Base-by-base conservation (phyloP, 2,113 vertebrate genomes). In the Aleadryas rufinucha region DNA sequence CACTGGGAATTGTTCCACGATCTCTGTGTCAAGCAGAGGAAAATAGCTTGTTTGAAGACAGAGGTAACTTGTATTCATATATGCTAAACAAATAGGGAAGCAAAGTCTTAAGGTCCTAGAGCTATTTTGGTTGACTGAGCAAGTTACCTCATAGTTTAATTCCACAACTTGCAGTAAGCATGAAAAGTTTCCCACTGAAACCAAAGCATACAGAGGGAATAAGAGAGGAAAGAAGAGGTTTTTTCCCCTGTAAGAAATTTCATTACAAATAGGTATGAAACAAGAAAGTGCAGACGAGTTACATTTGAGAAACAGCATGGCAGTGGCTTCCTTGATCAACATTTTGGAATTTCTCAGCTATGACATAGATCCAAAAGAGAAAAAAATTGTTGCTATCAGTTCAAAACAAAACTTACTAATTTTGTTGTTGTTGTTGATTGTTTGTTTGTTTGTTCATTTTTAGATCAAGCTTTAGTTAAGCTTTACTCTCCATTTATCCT, bases 221-320 rank as follows among this genome's bases (percentile, higher is more conserved):
- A 22, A 76, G 26, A 78, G 28, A 96, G 41, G 49, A 79, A 75
- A 87, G 65, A 82, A 87, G 80, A 94, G 27, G 7, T 26, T 74
- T 91, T 91, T 91, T 69, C 23, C 31, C 78, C 93, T 96, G 96
- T 33, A 96, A 95, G 87, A 96, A 93, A 97, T 83, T 33, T 94
- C 18, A 23, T 96, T 91, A 95, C 12, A 94, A 65, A 16, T 19
- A 94, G 42, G 27, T 15, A 26, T 33, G 66, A 72, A 87, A 75
- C 2, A 1, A 30, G 57, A 82, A 94, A 94, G 59, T n/a, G 15
- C 31, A 72, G 50, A 54, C 20, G n/a, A 95, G 49, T 61, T 88
- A 37, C 59, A 50, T 88, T 30, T 68, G 56, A 84, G 31, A 60
- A 93, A 37, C 14, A 68, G 61, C 60, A 61, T 2, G 26, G 26